Conservation (phyloP, 2,113 vertebrate genomes). For the Notothenia rossii region DNA sequence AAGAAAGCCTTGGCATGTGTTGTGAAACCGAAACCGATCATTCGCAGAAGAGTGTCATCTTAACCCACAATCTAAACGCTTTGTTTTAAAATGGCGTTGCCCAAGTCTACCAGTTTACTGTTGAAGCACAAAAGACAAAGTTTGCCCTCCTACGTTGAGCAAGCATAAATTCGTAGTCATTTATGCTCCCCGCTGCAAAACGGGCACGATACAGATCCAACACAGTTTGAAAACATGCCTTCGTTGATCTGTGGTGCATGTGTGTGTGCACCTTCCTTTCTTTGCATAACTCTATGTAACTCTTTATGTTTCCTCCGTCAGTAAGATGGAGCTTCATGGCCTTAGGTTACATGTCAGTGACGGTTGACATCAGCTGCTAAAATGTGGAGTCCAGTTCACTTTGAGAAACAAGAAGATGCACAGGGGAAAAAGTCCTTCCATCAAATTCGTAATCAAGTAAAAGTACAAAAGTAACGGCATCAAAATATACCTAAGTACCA, state of each 20-base stretch:
- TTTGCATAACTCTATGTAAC: constrained; percentile 72
- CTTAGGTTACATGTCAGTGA: constrained; percentile 86
- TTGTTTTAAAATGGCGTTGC: constrained; percentile 6
- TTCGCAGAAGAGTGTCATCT: not conserved
- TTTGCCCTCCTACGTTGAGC: too few relatives aligned
- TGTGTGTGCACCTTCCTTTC: constrained; percentile 50
- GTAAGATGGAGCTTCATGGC: constrained; percentile 90
- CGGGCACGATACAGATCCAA: constrained; percentile 10
- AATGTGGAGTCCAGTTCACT: constrained; percentile 15
- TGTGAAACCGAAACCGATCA: not conserved
- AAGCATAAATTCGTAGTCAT: not conserved
- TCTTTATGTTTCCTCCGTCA: constrained; percentile 76
- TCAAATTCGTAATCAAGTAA: too few relatives aligned
- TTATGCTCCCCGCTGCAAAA: not conserved
- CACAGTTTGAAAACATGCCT: constrained; percentile 40
- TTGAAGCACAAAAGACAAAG: constrained; percentile 65
- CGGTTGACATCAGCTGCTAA: constrained; percentile 56
- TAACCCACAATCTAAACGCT: too few relatives aligned
- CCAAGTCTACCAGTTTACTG: constrained; percentile 36
- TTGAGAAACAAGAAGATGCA: not conserved
- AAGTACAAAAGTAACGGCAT: too few relatives aligned
- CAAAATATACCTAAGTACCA: too few relatives aligned
- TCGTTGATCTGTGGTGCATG: constrained; percentile 26
- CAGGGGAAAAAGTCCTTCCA: not conserved
- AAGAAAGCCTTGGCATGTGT: not conserved